A percentile compares a stretch with the other conserved stretches of the same genome.
phyloP scores from a whole-genome alignment of 2,888 invertebrate species.

The Drosophila kambysellisi region DNA sequence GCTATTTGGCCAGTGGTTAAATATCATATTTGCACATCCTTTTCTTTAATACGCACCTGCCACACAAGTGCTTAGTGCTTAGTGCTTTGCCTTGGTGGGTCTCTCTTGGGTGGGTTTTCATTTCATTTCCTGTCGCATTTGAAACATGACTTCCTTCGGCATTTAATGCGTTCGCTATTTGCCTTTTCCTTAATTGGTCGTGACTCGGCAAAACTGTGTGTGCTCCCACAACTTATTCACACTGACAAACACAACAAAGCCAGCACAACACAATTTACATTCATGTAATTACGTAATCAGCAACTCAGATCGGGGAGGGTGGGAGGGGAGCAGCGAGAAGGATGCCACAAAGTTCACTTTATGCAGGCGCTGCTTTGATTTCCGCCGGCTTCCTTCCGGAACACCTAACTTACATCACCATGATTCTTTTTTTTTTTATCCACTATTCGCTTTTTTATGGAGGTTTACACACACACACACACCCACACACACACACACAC shows the following conservation, averaged over 20 bases:
- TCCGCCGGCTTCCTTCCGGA: slow-evolving; percentile 48
- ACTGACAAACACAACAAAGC: slow-evolving; percentile 35
- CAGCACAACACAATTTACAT: slow-evolving; percentile 53
- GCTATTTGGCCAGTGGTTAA: not conserved
- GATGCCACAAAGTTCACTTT: slow-evolving; percentile 43
- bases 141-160: slow-evolving; percentile 48
- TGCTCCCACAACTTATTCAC: slow-evolving; percentile 4
- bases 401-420: slow-evolving; percentile 39
- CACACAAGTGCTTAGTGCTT: slow-evolving; percentile 5
- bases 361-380: slow-evolving; percentile 59
- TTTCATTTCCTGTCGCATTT: slow-evolving; percentile 50
- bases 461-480: slow-evolving; percentile 12
- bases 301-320: slow-evolving; percentile 5
- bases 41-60: slow-evolving; percentile 41
- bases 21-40: slow-evolving; percentile 20
- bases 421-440: slow-evolving; percentile 14
- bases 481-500: slow-evolving; percentile 4
- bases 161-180: slow-evolving; percentile 42
- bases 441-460: slow-evolving; percentile 25
- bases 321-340: slow-evolving; percentile 5
- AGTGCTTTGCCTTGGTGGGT: not conserved
- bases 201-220: slow-evolving; percentile 37
- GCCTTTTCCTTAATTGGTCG: slow-evolving; percentile 55
- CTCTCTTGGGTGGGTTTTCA: slow-evolving; percentile 10
- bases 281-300: slow-evolving; percentile 71